Evolutionary conservation across 2,888 invertebrate genomes (phyloP), one percentile per base, ranked within the genome.

Genomic region (Cosmopolites sordidus): DNA sequence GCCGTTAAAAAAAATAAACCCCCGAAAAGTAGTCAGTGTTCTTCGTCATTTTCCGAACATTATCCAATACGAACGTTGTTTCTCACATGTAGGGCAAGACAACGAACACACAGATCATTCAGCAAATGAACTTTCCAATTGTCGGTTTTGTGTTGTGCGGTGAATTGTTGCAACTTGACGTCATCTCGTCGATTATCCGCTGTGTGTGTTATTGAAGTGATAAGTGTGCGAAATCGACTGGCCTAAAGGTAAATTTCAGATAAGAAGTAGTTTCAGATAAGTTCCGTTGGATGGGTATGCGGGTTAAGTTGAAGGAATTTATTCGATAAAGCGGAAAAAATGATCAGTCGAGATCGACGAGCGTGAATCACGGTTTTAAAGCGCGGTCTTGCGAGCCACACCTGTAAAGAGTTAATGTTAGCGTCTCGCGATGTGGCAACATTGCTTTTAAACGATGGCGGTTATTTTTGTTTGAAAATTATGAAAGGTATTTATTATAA

Each of bases 341-440:
- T 8, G 22, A 22, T 5, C 22, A 8, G 22, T 22, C 22, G 22
- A 22, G 22, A 22, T 22, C 22, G 22, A 27, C 29, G 42, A 12
- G 16, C 9, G 33, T 55, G 56, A 56, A n/a, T 56, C 56, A 56
- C 51, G 30, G 38, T 12, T 51, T 43, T 40, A 48, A 17, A 49
- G 17, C 18, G 48, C 53, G 48, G 22, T 41, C 16, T 42, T 14
- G 16, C 27, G 14, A 55, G 63, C 66, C 66, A 66, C 66, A 64
- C 66, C 66, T 66, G 66, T 63, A 60, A 41, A 46, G 43, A 47
- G 49, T 51, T 60, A 62, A 61, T 59, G 60, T 51, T 47, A 43
- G 56, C 53, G 51, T 50, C 53, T 57, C 33, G 16, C 48, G 49
- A 56, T 51, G 41, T 60, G 65, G 65, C 65, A 65, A 64, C 64